These are phyloP conservation scores for Cyrtonyx montezumae DNA, from an alignment of 2,113 vertebrate species.

Conservation along the genomic window DNA sequence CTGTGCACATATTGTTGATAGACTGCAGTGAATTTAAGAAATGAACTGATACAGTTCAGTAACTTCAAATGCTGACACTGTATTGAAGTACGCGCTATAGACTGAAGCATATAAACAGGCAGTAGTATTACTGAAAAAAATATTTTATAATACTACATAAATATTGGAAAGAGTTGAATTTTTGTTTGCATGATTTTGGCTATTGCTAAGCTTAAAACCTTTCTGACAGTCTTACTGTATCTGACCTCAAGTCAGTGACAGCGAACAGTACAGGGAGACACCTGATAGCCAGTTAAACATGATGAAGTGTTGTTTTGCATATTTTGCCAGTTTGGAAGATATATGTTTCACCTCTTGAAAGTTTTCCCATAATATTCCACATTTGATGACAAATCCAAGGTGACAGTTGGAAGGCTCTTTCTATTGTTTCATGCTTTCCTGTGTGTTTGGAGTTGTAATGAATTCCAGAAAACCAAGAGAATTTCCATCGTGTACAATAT, in stretches of 20 bases:
- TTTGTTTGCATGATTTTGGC: slow-evolving; percentile 14
- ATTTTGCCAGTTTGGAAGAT: slow-evolving; percentile 50
- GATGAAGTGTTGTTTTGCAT: slow-evolving; percentile 65
- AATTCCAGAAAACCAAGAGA: slow-evolving; percentile 73
- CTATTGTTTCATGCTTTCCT: slow-evolving; percentile 64
- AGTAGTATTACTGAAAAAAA: not conserved
- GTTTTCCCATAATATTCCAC: slow-evolving; percentile 46
- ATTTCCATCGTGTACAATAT: not conserved
- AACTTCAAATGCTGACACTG: not conserved
- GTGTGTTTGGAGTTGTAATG: slow-evolving; percentile 62
- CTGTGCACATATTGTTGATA: not conserved
- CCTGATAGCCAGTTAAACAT: slow-evolving; percentile 18
- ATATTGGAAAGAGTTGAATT: not conserved
- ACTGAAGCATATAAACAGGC: not conserved
- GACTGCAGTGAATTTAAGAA: not conserved
- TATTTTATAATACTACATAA: not conserved
- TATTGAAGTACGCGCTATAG: not conserved
- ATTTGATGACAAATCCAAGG: slow-evolving; percentile 67
- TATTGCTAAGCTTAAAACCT: not conserved
- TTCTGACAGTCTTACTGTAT: slow-evolving; percentile 11
- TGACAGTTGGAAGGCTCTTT: slow-evolving; percentile 51
- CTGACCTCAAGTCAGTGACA: not conserved
- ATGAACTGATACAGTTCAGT: not conserved
- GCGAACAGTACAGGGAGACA: not conserved
- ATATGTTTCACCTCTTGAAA: slow-evolving; percentile 53